These are phyloP conservation scores for Aphrophora alni DNA, from an alignment of 2,888 invertebrate genomes.

Conservation along the genomic window DNA sequence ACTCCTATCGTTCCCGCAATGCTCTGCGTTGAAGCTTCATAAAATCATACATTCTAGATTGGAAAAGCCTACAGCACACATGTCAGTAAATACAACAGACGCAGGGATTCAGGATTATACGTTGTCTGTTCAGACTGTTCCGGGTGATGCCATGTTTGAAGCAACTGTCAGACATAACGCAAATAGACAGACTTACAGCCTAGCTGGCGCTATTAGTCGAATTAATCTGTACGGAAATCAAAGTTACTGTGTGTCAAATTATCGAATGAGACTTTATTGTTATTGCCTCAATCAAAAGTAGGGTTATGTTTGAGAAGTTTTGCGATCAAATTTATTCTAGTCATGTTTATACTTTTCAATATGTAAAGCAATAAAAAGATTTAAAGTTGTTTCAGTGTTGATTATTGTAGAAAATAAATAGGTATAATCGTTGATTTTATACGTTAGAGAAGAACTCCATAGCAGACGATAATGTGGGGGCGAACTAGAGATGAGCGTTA, in stretches of 20 bases:
- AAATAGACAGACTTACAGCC: constrained; percentile 55
- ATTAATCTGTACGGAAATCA: constrained; percentile 82
- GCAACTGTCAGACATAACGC: constrained; percentile 69
- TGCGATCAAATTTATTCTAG: too few species aligned
- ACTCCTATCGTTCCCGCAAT: constrained; percentile 67
- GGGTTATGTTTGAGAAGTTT: too few species aligned
- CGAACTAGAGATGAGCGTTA: too few species aligned
- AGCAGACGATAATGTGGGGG: too few species aligned
- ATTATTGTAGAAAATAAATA: too few species aligned
- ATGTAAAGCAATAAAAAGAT: too few species aligned
- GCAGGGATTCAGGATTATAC: constrained; percentile 63
- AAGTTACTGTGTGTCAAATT: constrained; percentile 77
- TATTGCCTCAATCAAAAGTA: constrained; percentile 61
- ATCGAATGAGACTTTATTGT: constrained; percentile 78
- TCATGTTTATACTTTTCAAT: too few species aligned
- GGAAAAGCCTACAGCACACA: constrained; percentile 56
- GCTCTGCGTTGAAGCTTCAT: constrained; percentile 68
- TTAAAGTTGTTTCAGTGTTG: too few species aligned
- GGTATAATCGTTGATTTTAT: too few species aligned
- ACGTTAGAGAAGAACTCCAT: too few species aligned
- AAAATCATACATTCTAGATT: constrained; percentile 72
- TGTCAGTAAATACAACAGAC: constrained; percentile 54
- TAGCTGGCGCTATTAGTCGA: constrained; percentile 77
- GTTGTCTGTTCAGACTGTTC: constrained; percentile 67
- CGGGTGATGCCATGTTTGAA: constrained; percentile 79